phyloP scores from a whole-genome alignment of 2,888 invertebrate genomes.

The Sympetrum striolatum region DNA sequence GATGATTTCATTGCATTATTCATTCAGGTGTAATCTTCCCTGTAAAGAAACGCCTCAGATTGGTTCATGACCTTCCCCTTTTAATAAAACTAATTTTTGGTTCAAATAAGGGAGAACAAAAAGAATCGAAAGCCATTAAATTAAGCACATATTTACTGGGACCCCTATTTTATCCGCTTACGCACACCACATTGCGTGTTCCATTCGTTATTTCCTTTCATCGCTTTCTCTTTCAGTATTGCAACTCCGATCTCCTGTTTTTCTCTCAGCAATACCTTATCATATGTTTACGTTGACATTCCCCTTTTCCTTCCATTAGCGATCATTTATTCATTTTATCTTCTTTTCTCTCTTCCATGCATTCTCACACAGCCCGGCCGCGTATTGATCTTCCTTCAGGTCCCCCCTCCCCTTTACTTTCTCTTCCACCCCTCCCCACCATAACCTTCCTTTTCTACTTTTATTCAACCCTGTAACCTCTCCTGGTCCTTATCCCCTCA shows the following conservation, averaged over 20 bases:
- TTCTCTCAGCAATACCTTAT: not conserved
- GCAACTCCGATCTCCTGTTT: not conserved
- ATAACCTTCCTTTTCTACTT: not conserved
- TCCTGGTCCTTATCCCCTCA: not conserved
- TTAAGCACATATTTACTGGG: too few species aligned
- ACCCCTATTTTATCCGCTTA: too few species aligned
- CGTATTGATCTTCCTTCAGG: slow-evolving; percentile 4
- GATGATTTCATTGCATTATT: too few species aligned
- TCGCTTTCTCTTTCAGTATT: not conserved
- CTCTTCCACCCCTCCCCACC: not conserved
- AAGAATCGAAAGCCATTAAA: too few species aligned
- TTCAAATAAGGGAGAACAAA: too few species aligned
- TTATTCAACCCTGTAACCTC: not conserved
- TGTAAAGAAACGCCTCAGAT: too few species aligned
- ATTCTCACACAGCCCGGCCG: not conserved
- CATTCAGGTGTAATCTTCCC: too few species aligned
- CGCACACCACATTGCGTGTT: too few species aligned
- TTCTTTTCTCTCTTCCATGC: not conserved
- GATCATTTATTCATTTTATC: not conserved
- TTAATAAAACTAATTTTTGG: too few species aligned
- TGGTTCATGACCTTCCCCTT: too few species aligned
- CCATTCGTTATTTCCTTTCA: not conserved
- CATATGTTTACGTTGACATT: not conserved
- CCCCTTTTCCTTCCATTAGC: too few species aligned
- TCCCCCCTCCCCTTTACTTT: not conserved